Conservation (phyloP, 2,888 invertebrate genomes). For the Acleris cristana region DNA sequence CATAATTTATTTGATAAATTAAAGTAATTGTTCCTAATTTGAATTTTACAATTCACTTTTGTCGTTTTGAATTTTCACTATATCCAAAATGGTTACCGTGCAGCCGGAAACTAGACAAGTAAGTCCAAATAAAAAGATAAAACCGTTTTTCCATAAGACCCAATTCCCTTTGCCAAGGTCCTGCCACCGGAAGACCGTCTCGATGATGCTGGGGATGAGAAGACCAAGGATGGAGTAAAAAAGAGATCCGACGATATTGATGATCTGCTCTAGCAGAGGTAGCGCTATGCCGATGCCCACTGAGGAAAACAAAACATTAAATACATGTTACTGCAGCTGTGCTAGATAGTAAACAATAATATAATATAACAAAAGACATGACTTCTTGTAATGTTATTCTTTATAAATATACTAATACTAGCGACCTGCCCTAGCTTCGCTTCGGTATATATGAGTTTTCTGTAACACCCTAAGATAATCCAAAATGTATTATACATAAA, state of each 20-base stretch:
- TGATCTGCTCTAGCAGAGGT: conserved; percentile 76
- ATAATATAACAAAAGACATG: not conserved
- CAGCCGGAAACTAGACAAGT: conserved; percentile 87
- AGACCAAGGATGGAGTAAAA: conserved; percentile 90
- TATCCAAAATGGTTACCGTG: conserved; percentile 72
- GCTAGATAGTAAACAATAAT: not conserved
- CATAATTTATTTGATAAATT: too few relatives aligned
- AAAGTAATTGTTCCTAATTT: not conserved
- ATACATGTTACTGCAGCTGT: not conserved
- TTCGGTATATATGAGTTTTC: too few relatives aligned
- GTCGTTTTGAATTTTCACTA: conserved; percentile 79
- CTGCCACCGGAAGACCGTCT: conserved; percentile 88
- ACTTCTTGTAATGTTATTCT: too few relatives aligned
- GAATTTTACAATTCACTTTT: conserved; percentile 44
- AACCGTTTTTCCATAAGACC: conserved; percentile 87
- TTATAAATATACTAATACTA: too few relatives aligned
- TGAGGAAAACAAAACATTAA: conserved; percentile 48
- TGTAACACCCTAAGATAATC: too few relatives aligned
- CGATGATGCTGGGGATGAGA: conserved; percentile 88
- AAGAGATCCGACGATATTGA: conserved; percentile 77
- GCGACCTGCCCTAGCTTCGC: too few relatives aligned
- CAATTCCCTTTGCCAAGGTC: conserved; percentile 87
- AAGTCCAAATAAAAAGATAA: conserved; percentile 85
- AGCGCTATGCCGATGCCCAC: conserved; percentile 77
- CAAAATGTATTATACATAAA: too few relatives aligned